A percentile compares a stretch with the other conserved stretches of the same genome.
Evolutionary conservation across 2,113 vertebrate species (phyloP).

Genomic region (Arizona elegans): DNA sequence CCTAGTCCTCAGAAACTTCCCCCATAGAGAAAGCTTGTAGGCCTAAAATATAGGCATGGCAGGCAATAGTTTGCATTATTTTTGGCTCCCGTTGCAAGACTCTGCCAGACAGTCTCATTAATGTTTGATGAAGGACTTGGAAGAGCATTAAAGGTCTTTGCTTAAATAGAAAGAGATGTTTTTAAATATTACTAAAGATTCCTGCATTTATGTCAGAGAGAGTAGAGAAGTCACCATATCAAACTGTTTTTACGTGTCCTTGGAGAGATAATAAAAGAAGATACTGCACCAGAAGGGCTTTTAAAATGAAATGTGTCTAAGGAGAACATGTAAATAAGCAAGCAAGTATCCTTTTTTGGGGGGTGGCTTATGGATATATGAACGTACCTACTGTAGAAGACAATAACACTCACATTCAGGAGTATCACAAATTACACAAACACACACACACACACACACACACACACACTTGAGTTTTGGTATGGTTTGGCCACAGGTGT

Average conservation of each 20-base stretch:
- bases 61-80: constrained; percentile 14
- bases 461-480: background rate
- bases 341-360: constrained; percentile 24
- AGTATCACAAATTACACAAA: background rate
- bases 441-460: background rate
- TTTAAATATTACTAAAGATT: constrained; percentile 56
- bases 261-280: constrained; percentile 24
- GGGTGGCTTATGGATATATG: background rate
- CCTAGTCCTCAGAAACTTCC: background rate
- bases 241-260: constrained; percentile 42
- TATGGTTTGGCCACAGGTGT: constrained; percentile 58
- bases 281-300: constrained; percentile 42
- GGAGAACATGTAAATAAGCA: constrained; percentile 30
- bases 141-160: constrained; percentile 46
- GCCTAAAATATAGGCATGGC: background rate
- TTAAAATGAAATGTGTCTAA: constrained; percentile 38
- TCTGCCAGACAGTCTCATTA: constrained; percentile 48
- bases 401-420: background rate
- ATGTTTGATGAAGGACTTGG: constrained; percentile 52
- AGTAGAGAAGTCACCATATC: constrained; percentile 27
- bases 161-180: constrained; percentile 13
- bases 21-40: background rate
- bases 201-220: constrained; percentile 20
- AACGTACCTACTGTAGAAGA: background rate
- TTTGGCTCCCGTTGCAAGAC: constrained; percentile 24